These are phyloP conservation scores for Steromphala cineraria DNA, from an alignment of 2,888 invertebrate species.

Conservation along the genomic window DNA sequence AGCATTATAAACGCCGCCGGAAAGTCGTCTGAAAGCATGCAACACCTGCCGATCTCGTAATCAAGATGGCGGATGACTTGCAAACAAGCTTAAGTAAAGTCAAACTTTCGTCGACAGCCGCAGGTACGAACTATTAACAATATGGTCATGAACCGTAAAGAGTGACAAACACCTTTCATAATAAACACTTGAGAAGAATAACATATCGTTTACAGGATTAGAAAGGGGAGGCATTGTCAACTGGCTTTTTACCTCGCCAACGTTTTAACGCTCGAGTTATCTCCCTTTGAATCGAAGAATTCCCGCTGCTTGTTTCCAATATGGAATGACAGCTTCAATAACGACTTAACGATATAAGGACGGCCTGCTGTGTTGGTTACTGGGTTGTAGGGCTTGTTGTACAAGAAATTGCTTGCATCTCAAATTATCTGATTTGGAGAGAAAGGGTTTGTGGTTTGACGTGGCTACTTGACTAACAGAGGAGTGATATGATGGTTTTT, in stretches of 20 bases:
- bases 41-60: neutral
- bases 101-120: neutral
- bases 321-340: constrained; percentile 8
- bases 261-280: constrained; percentile 19
- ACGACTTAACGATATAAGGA: neutral
- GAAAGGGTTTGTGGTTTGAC: too few relatives aligned
- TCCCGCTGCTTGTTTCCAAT: neutral
- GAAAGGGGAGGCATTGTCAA: neutral
- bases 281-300: neutral
- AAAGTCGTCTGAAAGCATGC: neutral
- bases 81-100: too few relatives aligned
- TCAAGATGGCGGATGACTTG: constrained; percentile 14
- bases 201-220: constrained; percentile 15
- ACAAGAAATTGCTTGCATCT: too few relatives aligned
- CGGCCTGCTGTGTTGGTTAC: neutral
- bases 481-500: too few relatives aligned
- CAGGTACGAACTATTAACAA: neutral
- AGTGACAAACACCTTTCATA: constrained; percentile 17
- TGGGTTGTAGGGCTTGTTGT: too few relatives aligned
- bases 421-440: too few relatives aligned
- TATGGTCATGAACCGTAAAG: neutral
- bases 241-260: constrained; percentile 1
- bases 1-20: neutral
- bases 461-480: too few relatives aligned
- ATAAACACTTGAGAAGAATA: neutral